Evolutionary conservation across 1,140 invertebrate genomes (phyloP).

Genomic region (Drosophila mauritiana): DNA sequence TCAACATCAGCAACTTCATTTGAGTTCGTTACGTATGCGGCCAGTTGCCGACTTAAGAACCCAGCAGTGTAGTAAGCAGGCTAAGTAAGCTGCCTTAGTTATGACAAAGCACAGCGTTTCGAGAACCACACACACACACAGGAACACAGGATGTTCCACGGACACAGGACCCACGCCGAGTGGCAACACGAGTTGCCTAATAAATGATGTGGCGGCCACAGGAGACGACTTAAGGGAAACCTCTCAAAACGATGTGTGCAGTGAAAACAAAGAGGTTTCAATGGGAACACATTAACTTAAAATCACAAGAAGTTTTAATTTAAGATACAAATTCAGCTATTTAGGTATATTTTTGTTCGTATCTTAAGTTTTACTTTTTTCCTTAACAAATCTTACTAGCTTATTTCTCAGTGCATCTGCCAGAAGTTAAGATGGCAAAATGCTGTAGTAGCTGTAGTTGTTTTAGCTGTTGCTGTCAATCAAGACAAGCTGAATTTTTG

Average conservation of each 20-base stretch:
- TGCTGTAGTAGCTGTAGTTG: conserved; percentile 44
- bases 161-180: conserved; percentile 8
- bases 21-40: conserved; percentile 78
- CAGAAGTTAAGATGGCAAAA: conserved; percentile 10
- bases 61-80: conserved; percentile 27
- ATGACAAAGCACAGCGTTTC: conserved; percentile 50
- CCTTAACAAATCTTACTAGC: no score
- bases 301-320: neutral
- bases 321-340: no score
- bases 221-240: conserved; percentile 17
- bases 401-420: neutral
- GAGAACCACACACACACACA: conserved; percentile 19
- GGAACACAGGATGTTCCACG: conserved; percentile 25
- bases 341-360: no score
- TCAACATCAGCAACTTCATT: conserved; percentile 62
- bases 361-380: no score
- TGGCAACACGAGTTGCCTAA: conserved; percentile 45
- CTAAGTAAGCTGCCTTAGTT: conserved; percentile 48
- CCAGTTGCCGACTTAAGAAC: conserved; percentile 39
- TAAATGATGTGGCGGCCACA: conserved; percentile 65
- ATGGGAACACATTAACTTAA: no score
- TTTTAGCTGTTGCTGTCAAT: conserved; percentile 64
- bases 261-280: neutral
- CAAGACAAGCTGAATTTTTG: conserved; percentile 72
- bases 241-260: conserved; percentile 15